Percentiles rank a stretch among this genome's conserved stretches.
phyloP scores from a whole-genome alignment of 2,797 vertebrate species.

The Syndactyla subalaris region DNA sequence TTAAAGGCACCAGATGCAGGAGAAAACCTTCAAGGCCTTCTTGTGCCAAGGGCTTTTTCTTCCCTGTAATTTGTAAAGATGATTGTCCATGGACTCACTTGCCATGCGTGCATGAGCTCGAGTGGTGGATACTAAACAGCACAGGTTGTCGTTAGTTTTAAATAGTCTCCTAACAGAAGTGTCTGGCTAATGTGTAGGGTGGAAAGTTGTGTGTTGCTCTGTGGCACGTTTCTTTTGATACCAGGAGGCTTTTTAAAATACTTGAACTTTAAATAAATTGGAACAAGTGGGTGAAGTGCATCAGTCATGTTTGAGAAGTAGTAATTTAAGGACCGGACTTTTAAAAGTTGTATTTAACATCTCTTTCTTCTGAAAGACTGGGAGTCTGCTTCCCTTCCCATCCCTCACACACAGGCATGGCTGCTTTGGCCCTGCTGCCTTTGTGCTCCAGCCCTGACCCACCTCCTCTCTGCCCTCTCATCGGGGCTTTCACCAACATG shows the following conservation, averaged over 20 bases:
- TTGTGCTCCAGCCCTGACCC: not conserved
- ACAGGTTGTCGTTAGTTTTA: not conserved
- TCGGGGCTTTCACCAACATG: not conserved
- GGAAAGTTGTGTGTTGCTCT: not conserved
- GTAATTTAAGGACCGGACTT: conserved; percentile 36
- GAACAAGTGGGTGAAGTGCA: not conserved
- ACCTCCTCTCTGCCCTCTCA: not conserved
- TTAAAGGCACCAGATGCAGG: conserved; percentile 8
- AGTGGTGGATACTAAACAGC: not conserved
- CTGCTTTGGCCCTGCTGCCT: not conserved
- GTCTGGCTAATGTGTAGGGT: not conserved
- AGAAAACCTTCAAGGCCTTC: not conserved
- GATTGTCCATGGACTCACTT: not conserved
- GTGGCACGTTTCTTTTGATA: not conserved
- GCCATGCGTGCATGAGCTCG: not conserved
- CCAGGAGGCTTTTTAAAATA: not conserved
- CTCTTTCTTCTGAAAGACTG: not conserved
- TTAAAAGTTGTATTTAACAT: conserved; percentile 39
- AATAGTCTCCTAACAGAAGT: not conserved
- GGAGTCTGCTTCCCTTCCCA: not conserved
- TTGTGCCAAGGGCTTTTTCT: conserved; percentile 6
- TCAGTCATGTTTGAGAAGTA: conserved; percentile 33
- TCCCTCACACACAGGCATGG: not conserved
- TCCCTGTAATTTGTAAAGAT: conserved; percentile 14
- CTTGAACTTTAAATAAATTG: conserved; percentile 13